phyloP scores from a whole-genome alignment of 2,113 vertebrate species.

The Myrmecophaga tridactyla region DNA sequence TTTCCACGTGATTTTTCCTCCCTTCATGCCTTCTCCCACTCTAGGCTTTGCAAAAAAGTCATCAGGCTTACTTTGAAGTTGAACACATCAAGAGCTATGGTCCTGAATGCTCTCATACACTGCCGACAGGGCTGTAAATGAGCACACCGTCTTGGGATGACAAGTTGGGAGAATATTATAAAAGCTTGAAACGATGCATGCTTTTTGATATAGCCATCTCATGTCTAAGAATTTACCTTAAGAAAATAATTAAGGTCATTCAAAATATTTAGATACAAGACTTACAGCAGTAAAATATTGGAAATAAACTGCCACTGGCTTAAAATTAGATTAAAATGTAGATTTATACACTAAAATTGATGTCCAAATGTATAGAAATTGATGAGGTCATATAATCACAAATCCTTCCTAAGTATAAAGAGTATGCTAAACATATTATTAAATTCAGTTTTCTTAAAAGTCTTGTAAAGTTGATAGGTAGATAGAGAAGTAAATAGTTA shows the following conservation, averaged over 20 bases:
- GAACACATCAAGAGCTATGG: neutral
- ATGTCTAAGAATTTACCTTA: neutral
- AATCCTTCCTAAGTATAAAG: neutral
- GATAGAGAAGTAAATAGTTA: neutral
- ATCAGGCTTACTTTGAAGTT: neutral
- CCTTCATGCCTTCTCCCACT: neutral
- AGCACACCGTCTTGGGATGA: neutral
- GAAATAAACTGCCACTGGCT: neutral
- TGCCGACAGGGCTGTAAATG: no score
- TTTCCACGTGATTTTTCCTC: neutral
- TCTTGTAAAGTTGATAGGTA: neutral
- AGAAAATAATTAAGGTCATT: neutral
- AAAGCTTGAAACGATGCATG: neutral
- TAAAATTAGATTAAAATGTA: neutral
- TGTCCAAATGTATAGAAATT: neutral
- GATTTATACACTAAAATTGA: neutral
- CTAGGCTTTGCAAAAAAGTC: neutral
- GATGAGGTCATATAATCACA: neutral
- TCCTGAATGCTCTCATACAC: no score
- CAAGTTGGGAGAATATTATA: neutral
- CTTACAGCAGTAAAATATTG: neutral
- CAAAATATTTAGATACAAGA: neutral
- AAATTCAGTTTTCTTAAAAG: neutral
- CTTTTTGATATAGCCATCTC: neutral
- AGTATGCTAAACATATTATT: neutral